These are phyloP conservation scores for Oncorhynchus mykiss DNA, from an alignment of 2,113 vertebrate genomes.

Conservation along the genomic window DNA sequence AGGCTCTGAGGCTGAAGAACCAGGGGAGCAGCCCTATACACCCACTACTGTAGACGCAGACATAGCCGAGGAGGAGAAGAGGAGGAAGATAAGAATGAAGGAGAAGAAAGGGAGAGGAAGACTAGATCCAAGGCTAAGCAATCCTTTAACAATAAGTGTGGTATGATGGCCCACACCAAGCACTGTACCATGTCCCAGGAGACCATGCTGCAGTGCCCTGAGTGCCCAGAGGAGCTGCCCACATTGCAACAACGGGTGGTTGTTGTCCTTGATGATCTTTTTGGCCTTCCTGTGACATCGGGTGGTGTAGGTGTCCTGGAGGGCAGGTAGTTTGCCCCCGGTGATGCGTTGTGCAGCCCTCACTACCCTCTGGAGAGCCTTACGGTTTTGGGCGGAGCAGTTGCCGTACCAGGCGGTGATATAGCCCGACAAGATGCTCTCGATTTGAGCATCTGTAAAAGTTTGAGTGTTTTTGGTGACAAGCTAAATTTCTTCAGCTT, in stretches of 20 bases:
- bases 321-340: too few relatives aligned
- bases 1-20: conserved; percentile 1
- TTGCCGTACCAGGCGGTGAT: too few relatives aligned
- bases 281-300: too few relatives aligned
- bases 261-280: too few relatives aligned
- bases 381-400: too few relatives aligned
- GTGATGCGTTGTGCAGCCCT: too few relatives aligned
- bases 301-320: too few relatives aligned
- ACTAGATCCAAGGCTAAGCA: conserved; percentile 28
- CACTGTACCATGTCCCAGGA: conserved; percentile 73
- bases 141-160: conserved; percentile 81
- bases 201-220: conserved; percentile 68
- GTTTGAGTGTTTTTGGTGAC: too few relatives aligned
- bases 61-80: conserved; percentile 17
- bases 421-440: too few relatives aligned
- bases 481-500: too few relatives aligned
- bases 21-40: not conserved
- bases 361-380: too few relatives aligned
- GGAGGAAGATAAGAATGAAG: conserved; percentile 21
- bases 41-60: not conserved
- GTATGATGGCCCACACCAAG: conserved; percentile 79
- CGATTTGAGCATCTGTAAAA: too few relatives aligned
- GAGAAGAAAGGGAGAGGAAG: conserved; percentile 22
- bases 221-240: conserved; percentile 45
- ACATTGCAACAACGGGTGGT: conserved; percentile 37